A percentile compares a stretch with the other conserved stretches of the same genome.
phyloP scores from a whole-genome alignment of 92 coral and sea anemone genomes.

The Epizoanthus illoricatus region DNA sequence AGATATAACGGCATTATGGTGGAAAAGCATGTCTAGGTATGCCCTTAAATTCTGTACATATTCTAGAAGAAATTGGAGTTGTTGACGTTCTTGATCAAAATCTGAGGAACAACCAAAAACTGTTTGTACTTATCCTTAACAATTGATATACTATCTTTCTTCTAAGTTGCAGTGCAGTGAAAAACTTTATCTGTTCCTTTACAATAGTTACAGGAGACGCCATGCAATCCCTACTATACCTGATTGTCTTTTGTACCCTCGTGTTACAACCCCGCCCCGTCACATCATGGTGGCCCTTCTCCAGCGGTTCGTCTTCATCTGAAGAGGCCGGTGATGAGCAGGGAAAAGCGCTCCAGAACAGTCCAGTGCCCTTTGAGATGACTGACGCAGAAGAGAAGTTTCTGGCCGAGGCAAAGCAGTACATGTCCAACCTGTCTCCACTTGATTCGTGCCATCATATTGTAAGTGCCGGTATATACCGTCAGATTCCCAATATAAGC shows the following conservation, averaged over 20 bases:
- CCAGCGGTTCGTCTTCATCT: constrained; percentile 50
- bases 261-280: constrained; percentile 30
- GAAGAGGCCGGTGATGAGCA: constrained; percentile 49
- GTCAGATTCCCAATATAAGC: no score
- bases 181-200: no score
- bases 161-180: no score
- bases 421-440: constrained; percentile 89
- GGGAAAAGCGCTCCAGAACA: constrained; percentile 73
- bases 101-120: no score
- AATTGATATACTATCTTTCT: no score
- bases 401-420: constrained; percentile 83
- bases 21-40: no score
- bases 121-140: no score
- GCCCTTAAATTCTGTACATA: no score
- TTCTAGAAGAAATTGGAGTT: no score
- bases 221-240: neutral
- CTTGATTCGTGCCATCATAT: constrained; percentile 95
- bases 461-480: constrained; percentile 49
- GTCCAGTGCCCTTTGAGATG: constrained; percentile 98
- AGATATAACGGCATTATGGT: no score
- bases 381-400: constrained; percentile 90
- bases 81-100: no score
- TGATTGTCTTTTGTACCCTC: neutral
- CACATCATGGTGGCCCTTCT: constrained; percentile 87
- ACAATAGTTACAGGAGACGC: neutral